These are phyloP conservation scores for Strigamia crassipes DNA, from an alignment of 2,888 invertebrate genomes.

Conservation along the genomic window DNA sequence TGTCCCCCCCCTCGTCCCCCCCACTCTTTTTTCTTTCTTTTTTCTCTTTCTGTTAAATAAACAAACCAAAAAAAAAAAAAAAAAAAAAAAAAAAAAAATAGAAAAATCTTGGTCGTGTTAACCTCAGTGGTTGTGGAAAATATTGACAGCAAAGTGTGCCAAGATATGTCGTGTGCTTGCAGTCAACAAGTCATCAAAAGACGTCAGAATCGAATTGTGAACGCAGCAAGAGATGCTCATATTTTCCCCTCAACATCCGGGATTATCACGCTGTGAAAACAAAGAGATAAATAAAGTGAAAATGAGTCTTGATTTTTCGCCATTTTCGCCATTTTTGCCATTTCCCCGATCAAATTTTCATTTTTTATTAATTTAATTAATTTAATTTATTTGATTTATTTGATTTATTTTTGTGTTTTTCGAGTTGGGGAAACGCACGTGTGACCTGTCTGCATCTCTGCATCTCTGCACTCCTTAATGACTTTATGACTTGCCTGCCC, in stretches of 20 bases:
- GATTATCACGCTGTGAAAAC: not conserved
- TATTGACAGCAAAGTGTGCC: not conserved
- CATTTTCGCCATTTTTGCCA: too few species aligned
- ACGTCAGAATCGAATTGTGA: constrained; percentile 14
- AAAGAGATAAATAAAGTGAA: constrained; percentile 17
- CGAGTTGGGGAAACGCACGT: too few species aligned
- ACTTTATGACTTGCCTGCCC: not conserved
- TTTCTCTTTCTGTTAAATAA: not conserved
- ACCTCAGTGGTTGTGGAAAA: not conserved
- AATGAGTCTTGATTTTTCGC: not conserved
- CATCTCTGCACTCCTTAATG: constrained; percentile 33
- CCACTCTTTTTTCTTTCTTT: not conserved
- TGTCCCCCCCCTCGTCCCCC: not conserved
- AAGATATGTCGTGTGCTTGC: not conserved
- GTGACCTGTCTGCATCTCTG: constrained; percentile 33
- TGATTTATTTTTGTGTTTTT: not conserved
- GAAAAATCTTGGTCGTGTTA: not conserved
- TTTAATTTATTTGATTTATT: not conserved
- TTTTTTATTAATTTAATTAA: not conserved
- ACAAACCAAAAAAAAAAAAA: not conserved
- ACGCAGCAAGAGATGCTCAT: not conserved
- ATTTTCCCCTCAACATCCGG: not conserved
- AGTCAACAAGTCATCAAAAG: not conserved
- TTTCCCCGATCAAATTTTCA: not conserved
- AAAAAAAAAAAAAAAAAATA: too few species aligned